Conservation (phyloP, 2,888 invertebrate genomes). For the Brachylomia viminalis region DNA sequence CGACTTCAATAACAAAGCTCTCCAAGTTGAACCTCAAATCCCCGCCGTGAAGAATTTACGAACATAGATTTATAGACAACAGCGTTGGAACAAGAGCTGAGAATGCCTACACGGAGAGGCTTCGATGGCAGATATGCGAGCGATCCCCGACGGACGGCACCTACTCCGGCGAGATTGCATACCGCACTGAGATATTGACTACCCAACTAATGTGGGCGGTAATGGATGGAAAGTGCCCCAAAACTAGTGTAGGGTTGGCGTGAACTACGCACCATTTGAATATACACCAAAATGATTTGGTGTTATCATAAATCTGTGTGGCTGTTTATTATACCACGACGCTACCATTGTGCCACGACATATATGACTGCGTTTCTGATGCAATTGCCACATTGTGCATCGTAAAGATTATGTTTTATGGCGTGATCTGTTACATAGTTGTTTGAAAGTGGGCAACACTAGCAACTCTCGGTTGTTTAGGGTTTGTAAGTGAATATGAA, state of each 20-base stretch:
- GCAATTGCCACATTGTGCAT: conserved; percentile 34
- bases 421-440: conserved; percentile 14
- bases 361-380: conserved; percentile 50
- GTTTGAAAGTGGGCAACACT: conserved; percentile 8
- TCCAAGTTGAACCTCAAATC: conserved; percentile 56
- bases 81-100: conserved; percentile 63
- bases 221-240: conserved; percentile 82
- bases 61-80: conserved; percentile 65
- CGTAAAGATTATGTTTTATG: conserved; percentile 12
- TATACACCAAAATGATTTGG: conserved; percentile 67
- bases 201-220: conserved; percentile 83
- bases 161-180: conserved; percentile 81
- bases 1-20: conserved; percentile 42
- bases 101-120: conserved; percentile 67
- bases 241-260: conserved; percentile 72
- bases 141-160: conserved; percentile 73
- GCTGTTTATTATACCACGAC: conserved; percentile 57
- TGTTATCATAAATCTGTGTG: conserved; percentile 64
- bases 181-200: conserved; percentile 80
- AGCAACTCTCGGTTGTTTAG: neutral
- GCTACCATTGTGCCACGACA: conserved; percentile 47
- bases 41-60: conserved; percentile 57
- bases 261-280: conserved; percentile 65
- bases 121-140: conserved; percentile 77
- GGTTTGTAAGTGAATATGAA: neutral